Conservation (phyloP, 2,797 vertebrate genomes). For the Atherinosoma microstoma region DNA sequence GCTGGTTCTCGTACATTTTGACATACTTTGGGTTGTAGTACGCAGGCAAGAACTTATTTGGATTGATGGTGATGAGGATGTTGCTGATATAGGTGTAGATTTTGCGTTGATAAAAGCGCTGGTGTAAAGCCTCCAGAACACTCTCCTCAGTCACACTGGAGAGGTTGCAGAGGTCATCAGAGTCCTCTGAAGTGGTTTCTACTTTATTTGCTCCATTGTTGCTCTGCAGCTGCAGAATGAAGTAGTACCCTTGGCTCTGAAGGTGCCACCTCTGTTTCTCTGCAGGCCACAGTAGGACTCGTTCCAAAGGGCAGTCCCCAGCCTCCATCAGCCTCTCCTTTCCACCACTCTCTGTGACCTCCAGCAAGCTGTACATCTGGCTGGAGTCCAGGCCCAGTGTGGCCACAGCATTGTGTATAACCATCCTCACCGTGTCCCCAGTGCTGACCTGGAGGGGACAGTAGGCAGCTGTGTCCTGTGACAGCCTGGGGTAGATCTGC, state of each 20-base stretch:
- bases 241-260: conserved; percentile 88
- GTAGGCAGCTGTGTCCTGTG: conserved; percentile 71
- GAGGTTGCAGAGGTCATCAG: conserved; percentile 91
- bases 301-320: conserved; percentile 85
- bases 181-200: conserved; percentile 79
- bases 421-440: conserved; percentile 79
- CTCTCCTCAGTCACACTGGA: conserved; percentile 84
- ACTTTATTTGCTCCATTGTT: conserved; percentile 54
- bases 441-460: conserved; percentile 86
- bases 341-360: conserved; percentile 85
- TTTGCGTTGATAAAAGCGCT: conserved; percentile 88
- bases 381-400: conserved; percentile 83
- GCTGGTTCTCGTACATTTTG: conserved; percentile 94
- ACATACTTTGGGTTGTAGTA: conserved; percentile 98
- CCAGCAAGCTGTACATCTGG: conserved; percentile 86
- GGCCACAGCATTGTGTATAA: conserved; percentile 83
- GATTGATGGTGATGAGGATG: conserved; percentile 94
- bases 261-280: conserved; percentile 86
- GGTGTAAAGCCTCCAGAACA: conserved; percentile 85
- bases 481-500: conserved; percentile 88
- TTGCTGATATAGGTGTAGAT: conserved; percentile 95
- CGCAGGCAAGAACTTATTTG: conserved; percentile 93
- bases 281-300: conserved; percentile 89
- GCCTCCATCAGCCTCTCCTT: conserved; percentile 86
- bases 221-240: conserved; percentile 84